Evolutionary conservation across 2,113 vertebrate genomes (phyloP), one percentile per base, ranked within the genome.

Genomic region (Alectura lathami): DNA sequence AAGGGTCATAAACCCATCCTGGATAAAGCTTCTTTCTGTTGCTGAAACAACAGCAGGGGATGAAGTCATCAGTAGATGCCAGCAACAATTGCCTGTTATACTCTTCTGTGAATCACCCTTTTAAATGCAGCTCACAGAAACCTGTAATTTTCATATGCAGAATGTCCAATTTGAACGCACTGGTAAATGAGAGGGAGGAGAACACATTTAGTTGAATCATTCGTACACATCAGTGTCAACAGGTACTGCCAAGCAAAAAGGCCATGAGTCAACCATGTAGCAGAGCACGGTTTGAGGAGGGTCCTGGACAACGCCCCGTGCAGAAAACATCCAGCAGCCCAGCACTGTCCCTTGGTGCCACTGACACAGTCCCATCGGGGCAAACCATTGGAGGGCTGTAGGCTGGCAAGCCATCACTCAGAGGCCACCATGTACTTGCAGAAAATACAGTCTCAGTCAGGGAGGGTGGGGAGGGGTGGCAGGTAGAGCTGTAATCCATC

Each of bases 31-130:
- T 13, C 80, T 81, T 85, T 95, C 51, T 86, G 36, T 12, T 70
- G 66, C 84, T 67, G 91, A 78, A 95, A 89, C 60, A 94, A 80
- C 72, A 94, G 69, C 69, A 18, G 60, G 57, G n/a, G 81, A 92
- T 97, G 95, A 95, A 93, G 76, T 96, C 91, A 96, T 89, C 86
- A 38, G 43, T 76, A 21, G 9, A 34, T 62, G 83, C 94, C 86
- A 89, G 69, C 88, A 74, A 88, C 88, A 96, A 89, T 84, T 60
- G 86, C 69, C 66, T 72, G 81, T 88, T 95, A 57, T 56, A 48
- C 34, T 82, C 59, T 43, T 84, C 18, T 56, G 69, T 97, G 94
- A 96, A 91, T 97, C 94, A 93, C 69, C 79, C 89, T 20, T 74
- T 67, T 40, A 83, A 93, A 83, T 29, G 50, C 30, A n/a, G 57